Conservation (phyloP, 2,113 vertebrate genomes). For the Fukomys damarensis region DNA sequence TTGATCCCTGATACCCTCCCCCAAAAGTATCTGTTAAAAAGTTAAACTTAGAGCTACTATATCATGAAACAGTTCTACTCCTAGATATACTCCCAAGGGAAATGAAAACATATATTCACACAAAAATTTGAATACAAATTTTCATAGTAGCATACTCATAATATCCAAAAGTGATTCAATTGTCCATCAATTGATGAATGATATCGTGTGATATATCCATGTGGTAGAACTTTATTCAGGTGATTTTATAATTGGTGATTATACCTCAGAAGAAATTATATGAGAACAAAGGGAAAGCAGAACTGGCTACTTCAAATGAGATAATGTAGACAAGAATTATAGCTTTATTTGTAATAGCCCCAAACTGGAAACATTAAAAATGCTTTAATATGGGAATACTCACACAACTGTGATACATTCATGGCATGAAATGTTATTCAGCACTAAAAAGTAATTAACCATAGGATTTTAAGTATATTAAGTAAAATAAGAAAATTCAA, state of each 20-base stretch:
- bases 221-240: not conserved
- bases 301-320: not conserved
- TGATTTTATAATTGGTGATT: conserved; percentile 11
- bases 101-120: not conserved
- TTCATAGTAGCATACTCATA: not conserved
- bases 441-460: not conserved
- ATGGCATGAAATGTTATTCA: not conserved
- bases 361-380: not conserved
- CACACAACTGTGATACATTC: not conserved
- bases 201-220: not conserved
- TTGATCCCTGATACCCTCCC: no score
- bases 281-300: not conserved
- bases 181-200: not conserved
- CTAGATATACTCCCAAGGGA: not conserved
- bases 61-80: not conserved
- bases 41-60: not conserved
- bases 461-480: not conserved
- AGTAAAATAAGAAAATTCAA: not conserved
- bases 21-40: no score
- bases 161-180: not conserved
- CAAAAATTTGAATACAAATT: not conserved
- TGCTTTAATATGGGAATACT: not conserved
- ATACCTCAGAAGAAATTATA: not conserved
- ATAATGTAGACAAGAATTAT: not conserved
- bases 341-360: not conserved